Base-by-base conservation (phyloP, 2,888 invertebrate species). In the Lithophane socia region DNA sequence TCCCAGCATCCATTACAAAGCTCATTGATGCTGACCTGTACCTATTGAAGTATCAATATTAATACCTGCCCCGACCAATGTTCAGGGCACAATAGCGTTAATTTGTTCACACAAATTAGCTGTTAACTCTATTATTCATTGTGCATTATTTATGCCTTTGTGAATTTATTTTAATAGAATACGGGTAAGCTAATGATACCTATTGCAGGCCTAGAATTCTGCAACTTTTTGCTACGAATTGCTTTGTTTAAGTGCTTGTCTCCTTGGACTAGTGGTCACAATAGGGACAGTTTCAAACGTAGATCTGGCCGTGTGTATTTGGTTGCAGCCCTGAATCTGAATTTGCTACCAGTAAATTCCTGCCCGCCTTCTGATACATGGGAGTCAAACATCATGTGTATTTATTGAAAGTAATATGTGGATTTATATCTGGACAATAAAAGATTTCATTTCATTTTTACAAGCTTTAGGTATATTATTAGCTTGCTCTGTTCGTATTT, bases 51-150 rank as follows among this genome's bases (percentile, higher is more conserved):
- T 85, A 82, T 72, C 82, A 71, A 73, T 83, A 83, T 67, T 82
- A 85, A 71, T 64, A 12, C 54, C n/a, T 0, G n/a, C 0, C 10
- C 56, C 13, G 44, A 47, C 60, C 76, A 63, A 42, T 69, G 67
- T 47, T 47, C 79, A 52, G 56, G 13, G 16, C 54, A 86, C 84
- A 83, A 86, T 80, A 37, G 80, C 21, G 42, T 52, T 63, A 29
- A 21, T 75, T 75, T 73, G 75, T 86, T 88, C 86, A 66, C 88
- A 88, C 84, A 86, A 86, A 86, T 86, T 88, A 83, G 29, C 58
- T 37, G 42, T 52, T 66, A 69, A 72, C 69, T 54, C 73, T 29
- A 77, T 82, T 86, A 87, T 86, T 64, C 86, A 86, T 88, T 88
- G 86, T 88, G 75, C 58, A 58, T 24, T 86, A 86, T 83, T 66